These are phyloP conservation scores for Echinarachnius parma DNA, from an alignment of 53 echinoderm and acorn worm species.

Conservation along the genomic window DNA sequence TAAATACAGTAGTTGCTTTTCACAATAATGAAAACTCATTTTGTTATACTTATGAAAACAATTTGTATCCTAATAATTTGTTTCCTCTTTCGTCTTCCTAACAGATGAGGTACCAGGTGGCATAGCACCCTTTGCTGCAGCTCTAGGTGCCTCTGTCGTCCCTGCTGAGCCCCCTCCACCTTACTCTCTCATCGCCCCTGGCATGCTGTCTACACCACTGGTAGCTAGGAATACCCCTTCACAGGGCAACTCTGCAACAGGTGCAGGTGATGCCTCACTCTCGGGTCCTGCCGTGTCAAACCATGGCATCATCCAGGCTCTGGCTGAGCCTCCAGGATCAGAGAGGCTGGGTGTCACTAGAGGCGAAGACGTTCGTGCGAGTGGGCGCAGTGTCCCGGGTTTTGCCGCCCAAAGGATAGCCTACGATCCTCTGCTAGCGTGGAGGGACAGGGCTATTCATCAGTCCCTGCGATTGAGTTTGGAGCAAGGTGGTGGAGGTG, in stretches of 20 bases:
- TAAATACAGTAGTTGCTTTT: too few relatives aligned
- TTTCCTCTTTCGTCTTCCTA: too few relatives aligned
- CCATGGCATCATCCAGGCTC: not conserved
- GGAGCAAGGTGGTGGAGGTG: not conserved
- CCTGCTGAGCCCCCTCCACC: slow-evolving; percentile 32
- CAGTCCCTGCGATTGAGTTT: slow-evolving; percentile 22
- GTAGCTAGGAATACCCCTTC: not conserved
- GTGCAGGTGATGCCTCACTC: not conserved
- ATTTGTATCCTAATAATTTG: too few relatives aligned
- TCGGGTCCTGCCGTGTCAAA: not conserved
- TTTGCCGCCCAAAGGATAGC: not conserved
- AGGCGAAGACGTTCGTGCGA: not conserved
- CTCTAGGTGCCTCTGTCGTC: not conserved
- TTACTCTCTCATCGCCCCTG: slow-evolving; percentile 29
- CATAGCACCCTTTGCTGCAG: slow-evolving; percentile 19
- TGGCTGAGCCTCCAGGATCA: too few relatives aligned
- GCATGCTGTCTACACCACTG: slow-evolving; percentile 8
- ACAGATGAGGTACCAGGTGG: slow-evolving; percentile 25
- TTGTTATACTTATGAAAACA: too few relatives aligned
- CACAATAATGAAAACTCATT: too few relatives aligned
- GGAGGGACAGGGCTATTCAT: slow-evolving; percentile 20
- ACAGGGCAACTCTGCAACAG: not conserved
- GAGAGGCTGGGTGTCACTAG: not conserved
- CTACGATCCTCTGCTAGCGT: not conserved
- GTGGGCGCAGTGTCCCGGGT: not conserved